These are phyloP conservation scores for Brachionus plicatilis DNA, from an alignment of 1,140 invertebrate species.

Conservation along the genomic window DNA sequence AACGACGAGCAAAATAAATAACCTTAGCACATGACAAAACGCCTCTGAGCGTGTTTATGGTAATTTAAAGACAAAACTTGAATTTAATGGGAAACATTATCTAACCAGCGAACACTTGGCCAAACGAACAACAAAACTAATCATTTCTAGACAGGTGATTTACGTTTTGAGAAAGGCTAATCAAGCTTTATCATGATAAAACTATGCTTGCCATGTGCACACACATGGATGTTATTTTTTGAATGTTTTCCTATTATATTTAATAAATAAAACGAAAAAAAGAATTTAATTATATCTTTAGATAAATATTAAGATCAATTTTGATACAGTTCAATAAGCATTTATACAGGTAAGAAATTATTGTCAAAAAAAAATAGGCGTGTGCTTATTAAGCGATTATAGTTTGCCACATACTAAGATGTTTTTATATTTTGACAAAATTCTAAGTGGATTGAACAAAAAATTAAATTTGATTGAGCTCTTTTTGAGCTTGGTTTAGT, in stretches of 20 bases:
- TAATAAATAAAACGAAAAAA: constrained; percentile 28
- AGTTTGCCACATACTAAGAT: constrained; percentile 15
- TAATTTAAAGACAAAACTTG: background rate
- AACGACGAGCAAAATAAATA: background rate
- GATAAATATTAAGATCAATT: constrained; percentile 34
- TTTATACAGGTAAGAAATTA: background rate
- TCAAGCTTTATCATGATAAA: constrained; percentile 28
- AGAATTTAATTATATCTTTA: constrained; percentile 25
- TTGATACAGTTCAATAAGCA: constrained; percentile 36
- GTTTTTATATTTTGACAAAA: constrained; percentile 3
- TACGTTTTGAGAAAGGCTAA: background rate
- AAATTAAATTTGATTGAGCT: constrained; percentile 28
- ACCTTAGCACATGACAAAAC: background rate
- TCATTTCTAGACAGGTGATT: constrained; percentile 30
- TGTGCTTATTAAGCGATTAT: background rate
- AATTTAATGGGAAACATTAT: background rate
- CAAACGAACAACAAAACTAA: background rate
- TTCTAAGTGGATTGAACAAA: constrained; percentile 1
- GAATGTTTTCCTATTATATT: background rate
- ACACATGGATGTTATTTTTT: constrained; percentile 28
- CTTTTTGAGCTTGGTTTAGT: background rate
- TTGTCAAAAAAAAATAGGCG: background rate
- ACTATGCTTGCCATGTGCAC: constrained; percentile 16
- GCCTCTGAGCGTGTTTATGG: background rate
- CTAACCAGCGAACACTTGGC: background rate